A percentile compares a stretch with the other conserved stretches of the same genome.
phyloP scores from a whole-genome alignment of 2,113 vertebrate genomes.

The Bujurquina vittata region DNA sequence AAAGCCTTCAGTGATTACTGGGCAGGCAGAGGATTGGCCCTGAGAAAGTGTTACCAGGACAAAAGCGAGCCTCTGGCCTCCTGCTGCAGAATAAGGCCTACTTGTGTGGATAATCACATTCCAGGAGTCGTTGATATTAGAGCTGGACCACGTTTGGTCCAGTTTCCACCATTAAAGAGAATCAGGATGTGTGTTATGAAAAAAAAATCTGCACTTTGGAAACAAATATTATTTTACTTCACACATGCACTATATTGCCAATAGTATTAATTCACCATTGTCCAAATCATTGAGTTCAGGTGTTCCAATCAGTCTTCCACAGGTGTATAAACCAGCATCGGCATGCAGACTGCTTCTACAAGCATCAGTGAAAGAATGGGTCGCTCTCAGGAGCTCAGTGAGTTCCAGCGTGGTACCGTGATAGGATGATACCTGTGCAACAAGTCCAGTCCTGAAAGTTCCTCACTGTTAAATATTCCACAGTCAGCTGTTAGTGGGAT shows the following conservation, averaged over 20 bases:
- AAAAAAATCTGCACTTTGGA: not conserved
- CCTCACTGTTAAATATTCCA: no score
- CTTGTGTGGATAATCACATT: constrained; percentile 47
- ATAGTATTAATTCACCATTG: no score
- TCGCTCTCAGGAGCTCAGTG: no score
- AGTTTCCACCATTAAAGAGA: not conserved
- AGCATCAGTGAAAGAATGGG: no score
- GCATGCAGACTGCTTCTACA: no score
- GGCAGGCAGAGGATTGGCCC: constrained; percentile 36
- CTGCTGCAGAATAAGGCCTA: constrained; percentile 27
- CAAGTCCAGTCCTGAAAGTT: no score
- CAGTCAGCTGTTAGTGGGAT: no score
- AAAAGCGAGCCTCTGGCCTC: constrained; percentile 51
- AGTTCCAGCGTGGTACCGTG: no score
- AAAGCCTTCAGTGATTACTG: constrained; percentile 57
- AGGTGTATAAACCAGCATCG: no score
- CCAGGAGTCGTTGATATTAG: not conserved
- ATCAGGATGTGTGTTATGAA: not conserved
- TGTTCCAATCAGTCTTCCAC: no score
- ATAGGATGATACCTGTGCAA: no score
- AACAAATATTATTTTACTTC: not conserved
- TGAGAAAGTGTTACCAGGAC: constrained; percentile 56
- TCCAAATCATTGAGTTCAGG: no score
- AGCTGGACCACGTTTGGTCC: not conserved
- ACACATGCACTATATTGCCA: not conserved